Evolutionary conservation across 2,797 vertebrate species (phyloP).

Genomic region (Pogoniulus pusillus): DNA sequence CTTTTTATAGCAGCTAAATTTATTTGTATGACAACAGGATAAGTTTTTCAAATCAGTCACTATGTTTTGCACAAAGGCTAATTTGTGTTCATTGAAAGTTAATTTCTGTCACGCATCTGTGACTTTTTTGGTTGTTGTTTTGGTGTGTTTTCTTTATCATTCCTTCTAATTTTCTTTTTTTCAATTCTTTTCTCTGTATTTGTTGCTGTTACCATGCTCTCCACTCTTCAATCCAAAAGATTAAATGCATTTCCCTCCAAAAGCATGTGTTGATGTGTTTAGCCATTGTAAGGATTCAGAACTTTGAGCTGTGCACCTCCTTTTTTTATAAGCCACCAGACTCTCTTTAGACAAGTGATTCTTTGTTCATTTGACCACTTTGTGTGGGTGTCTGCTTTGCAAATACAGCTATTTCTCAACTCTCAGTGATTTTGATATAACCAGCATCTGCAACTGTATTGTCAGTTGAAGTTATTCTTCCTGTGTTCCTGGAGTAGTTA

Average conservation of each 20-base stretch:
- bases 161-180: slow-evolving; percentile 10
- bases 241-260: neutral
- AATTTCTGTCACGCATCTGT: neutral
- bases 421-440: neutral
- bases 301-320: neutral
- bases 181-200: slow-evolving; percentile 32
- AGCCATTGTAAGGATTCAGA: neutral
- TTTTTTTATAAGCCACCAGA: neutral
- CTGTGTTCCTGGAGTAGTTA: neutral
- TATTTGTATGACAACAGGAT: neutral
- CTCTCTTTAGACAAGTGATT: neutral
- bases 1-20: neutral
- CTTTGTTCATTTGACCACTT: neutral
- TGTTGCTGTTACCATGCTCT: slow-evolving; percentile 35
- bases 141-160: neutral
- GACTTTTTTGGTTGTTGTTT: neutral
- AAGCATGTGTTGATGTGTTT: neutral
- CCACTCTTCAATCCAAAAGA: neutral
- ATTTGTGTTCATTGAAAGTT: neutral
- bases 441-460: neutral
- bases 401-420: neutral
- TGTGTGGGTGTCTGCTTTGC: neutral
- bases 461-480: neutral
- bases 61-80: neutral
- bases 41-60: neutral